Evolutionary conservation across 2,113 vertebrate genomes (phyloP).

Genomic region (Coryphaenoides rupestris): DNA sequence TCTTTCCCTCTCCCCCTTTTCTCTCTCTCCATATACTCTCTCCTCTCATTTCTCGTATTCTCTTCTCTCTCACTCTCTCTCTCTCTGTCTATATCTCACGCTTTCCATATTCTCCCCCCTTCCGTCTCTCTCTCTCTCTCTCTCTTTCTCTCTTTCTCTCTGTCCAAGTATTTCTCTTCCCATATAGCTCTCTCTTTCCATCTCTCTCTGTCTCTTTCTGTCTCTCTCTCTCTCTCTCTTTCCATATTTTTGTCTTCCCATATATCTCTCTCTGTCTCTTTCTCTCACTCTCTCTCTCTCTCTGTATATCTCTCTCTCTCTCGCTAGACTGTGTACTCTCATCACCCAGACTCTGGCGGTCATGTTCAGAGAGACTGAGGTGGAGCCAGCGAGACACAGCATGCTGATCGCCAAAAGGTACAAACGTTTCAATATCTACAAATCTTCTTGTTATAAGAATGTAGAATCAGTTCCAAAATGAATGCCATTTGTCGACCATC

Average conservation of each 20-base stretch:
- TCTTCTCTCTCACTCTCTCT: not conserved
- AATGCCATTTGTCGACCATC: no score
- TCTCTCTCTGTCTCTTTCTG: no score
- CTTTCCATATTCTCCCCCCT: no score
- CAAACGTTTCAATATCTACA: slow-evolving; percentile 9
- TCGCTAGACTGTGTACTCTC: slow-evolving; percentile 68
- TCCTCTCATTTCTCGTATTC: no score
- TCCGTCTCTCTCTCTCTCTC: not conserved
- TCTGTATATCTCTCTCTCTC: not conserved
- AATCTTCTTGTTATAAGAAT: no score
- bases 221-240: not conserved
- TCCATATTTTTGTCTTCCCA: not conserved
- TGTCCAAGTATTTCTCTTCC: no score
- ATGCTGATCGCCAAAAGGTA: slow-evolving; percentile 72
- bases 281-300: no score
- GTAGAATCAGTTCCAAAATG: no score
- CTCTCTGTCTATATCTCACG: not conserved
- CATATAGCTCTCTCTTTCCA: not conserved
- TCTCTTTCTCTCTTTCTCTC: not conserved
- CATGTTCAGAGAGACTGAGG: slow-evolving; percentile 80
- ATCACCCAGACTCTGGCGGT: slow-evolving; percentile 71
- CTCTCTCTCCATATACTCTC: no score
- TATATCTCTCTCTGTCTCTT: not conserved
- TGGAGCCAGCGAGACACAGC: slow-evolving; percentile 60
- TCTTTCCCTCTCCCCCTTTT: not conserved